A percentile compares a stretch with the other conserved stretches of the same genome.
These are phyloP conservation scores for Lindbergichthys nudifrons DNA, from an alignment of 2,797 vertebrate species.

Conservation along the genomic window DNA sequence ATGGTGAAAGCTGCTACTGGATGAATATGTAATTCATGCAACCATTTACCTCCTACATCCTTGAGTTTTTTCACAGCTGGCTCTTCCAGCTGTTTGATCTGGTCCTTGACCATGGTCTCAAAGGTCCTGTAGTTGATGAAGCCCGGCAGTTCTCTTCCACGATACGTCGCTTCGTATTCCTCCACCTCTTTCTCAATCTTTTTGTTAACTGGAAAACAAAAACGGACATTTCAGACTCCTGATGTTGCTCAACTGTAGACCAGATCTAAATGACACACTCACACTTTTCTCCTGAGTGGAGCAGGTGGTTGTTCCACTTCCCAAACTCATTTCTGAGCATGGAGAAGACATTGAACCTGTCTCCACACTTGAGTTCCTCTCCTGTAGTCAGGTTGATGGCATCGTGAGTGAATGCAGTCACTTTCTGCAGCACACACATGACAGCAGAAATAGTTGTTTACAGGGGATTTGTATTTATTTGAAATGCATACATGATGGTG, in stretches of 20 bases:
- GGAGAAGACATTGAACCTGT: conserved; percentile 73
- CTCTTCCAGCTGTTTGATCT: conserved; percentile 84
- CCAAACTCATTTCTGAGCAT: conserved; percentile 74
- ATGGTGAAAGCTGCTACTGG: not conserved
- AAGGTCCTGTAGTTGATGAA: conserved; percentile 90
- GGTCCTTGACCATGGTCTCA: conserved; percentile 85
- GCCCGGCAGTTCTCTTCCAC: conserved; percentile 88
- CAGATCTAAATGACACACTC: conserved; percentile 24
- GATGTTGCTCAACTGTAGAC: not conserved
- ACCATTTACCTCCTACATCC: conserved; percentile 72
- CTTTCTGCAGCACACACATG: conserved; percentile 68
- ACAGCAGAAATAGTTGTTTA: conserved; percentile 1
- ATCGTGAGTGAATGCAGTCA: conserved; percentile 80
- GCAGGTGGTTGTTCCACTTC: conserved; percentile 70
- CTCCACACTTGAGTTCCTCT: conserved; percentile 78
- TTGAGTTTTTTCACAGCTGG: conserved; percentile 85
- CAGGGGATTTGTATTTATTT: not conserved
- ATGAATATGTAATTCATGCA: not conserved
- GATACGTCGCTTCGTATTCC: conserved; percentile 82
- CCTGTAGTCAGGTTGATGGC: conserved; percentile 74
- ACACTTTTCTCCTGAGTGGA: conserved; percentile 64
- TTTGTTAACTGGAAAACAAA: conserved; percentile 73
- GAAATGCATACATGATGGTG: not conserved
- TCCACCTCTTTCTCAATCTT: conserved; percentile 51
- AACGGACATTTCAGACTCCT: not conserved